phyloP scores from a whole-genome alignment of 2,113 vertebrate genomes.

The Corythornis cristatus region DNA sequence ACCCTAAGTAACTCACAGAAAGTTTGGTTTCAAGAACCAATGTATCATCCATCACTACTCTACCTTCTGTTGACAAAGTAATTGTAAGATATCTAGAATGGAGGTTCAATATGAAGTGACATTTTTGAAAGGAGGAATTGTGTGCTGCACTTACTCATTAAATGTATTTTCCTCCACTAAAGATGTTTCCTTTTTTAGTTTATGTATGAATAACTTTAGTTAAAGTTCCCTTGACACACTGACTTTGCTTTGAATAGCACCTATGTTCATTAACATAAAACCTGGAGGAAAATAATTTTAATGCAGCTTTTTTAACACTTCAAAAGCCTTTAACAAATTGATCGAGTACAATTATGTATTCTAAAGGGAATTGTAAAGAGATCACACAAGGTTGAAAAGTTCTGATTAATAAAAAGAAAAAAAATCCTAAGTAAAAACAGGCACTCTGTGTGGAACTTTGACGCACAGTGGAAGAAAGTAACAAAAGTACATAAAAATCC shows the following conservation, averaged over 20 bases:
- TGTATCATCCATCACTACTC: constrained; percentile 83
- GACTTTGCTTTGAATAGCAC: constrained; percentile 86
- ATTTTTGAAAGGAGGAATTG: constrained; percentile 89
- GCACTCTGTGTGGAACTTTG: constrained; percentile 64
- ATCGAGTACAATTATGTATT: constrained; percentile 85
- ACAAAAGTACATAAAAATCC: constrained; percentile 20
- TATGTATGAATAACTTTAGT: constrained; percentile 86
- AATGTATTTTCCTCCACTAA: constrained; percentile 85
- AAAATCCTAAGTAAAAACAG: constrained; percentile 73
- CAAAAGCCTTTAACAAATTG: constrained; percentile 87
- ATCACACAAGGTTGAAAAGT: constrained; percentile 85
- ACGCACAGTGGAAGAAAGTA: constrained; percentile 65
- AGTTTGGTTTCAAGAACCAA: constrained; percentile 85
- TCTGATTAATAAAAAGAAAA: constrained; percentile 72
- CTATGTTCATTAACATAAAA: constrained; percentile 88
- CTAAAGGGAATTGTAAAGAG: constrained; percentile 83
- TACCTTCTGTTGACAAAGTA: constrained; percentile 88
- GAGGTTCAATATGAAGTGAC: constrained; percentile 84
- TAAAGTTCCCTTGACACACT: constrained; percentile 85
- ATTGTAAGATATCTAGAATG: constrained; percentile 87
- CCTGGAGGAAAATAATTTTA: constrained; percentile 87
- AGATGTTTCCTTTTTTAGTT: constrained; percentile 87
- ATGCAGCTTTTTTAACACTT: constrained; percentile 86
- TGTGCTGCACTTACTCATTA: constrained; percentile 86
- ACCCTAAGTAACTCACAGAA: constrained; percentile 86